Base-by-base conservation (phyloP, 2,888 invertebrate genomes). In the Macaria notata region DNA sequence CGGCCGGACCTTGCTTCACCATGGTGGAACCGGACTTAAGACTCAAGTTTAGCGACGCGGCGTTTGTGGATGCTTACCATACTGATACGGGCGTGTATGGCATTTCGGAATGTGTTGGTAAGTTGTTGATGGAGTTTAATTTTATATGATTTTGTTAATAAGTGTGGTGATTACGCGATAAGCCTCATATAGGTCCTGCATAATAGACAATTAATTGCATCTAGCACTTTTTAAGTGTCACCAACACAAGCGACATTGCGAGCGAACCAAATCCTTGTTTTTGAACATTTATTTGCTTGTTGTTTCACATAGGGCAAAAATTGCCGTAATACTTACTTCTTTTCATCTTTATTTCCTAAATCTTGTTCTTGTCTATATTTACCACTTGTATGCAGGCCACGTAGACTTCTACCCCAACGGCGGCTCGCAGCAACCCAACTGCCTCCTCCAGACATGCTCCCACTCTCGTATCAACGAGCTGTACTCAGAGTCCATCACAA, bases 1-100 rank as follows among this genome's bases (percentile, higher is more conserved):
- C 90, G 0, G 90, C 90, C 0, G 90, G 90, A 0, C 90, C 90
- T 0, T 90, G 90, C 78, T 91, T 88, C 78, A 76, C 77, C 45
- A 62, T 81, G 36, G 68, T 88, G 0, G 75, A 79, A 0, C 59
- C 67, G 0, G 69, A 71, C 0, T 42, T 83, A 4, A 59, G 83
- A 44, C 70, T 91, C 4, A 71, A 78, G 49, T 45, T 61, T 0
- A 65, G 77, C 0, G 89, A 90, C 47, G 91, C 88, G 0, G 68
- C 65, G 0, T 89, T 78, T 46, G 88, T 90, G 0, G 86, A 87
- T 46, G 83, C 79, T 0, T 81, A 86, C 0, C 90, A 91, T 51
- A 82, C 82, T 0, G 83, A 89, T 46, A 80, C 69, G 0, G 88
- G 88, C 0, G 84, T 88, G 0, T 86, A 75, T 43, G 91, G 91